Evolutionary conservation across 2,888 invertebrate species (phyloP).

Genomic region (Leptothorax acervorum): DNA sequence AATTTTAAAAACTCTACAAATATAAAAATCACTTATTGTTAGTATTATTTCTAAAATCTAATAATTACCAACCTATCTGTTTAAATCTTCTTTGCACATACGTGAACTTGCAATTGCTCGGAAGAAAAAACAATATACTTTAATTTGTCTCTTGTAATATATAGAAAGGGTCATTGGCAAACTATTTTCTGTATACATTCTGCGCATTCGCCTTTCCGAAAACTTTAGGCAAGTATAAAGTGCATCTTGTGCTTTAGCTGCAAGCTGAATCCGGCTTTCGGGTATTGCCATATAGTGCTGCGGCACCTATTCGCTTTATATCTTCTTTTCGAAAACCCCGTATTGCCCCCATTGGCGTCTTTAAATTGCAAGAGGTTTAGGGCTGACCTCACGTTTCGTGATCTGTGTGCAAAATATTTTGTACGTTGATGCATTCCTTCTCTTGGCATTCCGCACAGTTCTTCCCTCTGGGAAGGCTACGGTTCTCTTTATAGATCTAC

Average conservation of each 20-base stretch:
- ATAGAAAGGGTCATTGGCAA: not conserved
- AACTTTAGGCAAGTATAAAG: conserved; percentile 35
- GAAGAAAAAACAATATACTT: not conserved
- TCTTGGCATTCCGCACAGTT: conserved; percentile 38
- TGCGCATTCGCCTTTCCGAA: not conserved
- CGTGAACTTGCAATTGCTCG: not conserved
- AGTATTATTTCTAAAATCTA: not conserved
- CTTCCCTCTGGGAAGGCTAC: conserved; percentile 6
- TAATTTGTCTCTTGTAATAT: not conserved
- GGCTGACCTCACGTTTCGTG: conserved; percentile 68
- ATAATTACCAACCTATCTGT: too few species aligned
- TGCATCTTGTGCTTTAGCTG: conserved; percentile 11
- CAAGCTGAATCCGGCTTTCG: conserved; percentile 34
- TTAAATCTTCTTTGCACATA: not conserved
- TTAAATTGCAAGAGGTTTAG: conserved; percentile 64
- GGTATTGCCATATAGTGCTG: conserved; percentile 35
- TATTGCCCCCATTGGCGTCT: conserved; percentile 55
- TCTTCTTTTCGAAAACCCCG: conserved; percentile 41
- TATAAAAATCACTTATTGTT: not conserved
- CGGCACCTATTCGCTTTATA: conserved; percentile 49
- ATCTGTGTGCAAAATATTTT: conserved; percentile 61
- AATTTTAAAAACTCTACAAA: not conserved
- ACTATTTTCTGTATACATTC: not conserved
- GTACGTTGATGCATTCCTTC: conserved; percentile 36
- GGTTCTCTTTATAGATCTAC: conserved; percentile 19